phyloP scores from a whole-genome alignment of 2,888 invertebrate genomes.

The Phanerotoma sp. region DNA sequence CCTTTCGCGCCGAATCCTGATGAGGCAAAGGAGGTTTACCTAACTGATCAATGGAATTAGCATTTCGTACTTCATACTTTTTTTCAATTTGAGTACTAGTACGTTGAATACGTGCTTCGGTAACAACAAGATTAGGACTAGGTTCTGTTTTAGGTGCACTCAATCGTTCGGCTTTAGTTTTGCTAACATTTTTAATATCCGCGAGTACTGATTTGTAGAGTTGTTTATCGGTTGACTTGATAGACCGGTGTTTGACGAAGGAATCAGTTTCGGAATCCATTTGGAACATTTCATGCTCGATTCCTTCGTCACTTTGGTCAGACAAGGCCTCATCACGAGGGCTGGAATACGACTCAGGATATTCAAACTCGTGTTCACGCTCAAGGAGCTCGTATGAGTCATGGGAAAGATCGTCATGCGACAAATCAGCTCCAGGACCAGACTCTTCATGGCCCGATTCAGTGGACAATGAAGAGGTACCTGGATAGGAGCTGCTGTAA shows the following conservation, averaged over 20 bases:
- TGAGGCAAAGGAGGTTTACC: conserved; percentile 38
- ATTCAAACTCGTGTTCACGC: conserved; percentile 60
- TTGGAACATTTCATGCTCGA: conserved; percentile 75
- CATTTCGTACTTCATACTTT: conserved; percentile 46
- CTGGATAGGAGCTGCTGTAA: conserved; percentile 85
- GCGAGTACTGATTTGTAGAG: conserved; percentile 49
- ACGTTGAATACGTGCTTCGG: conserved; percentile 52
- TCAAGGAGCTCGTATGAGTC: conserved; percentile 86
- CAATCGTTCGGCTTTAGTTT: conserved; percentile 48
- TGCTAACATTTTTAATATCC: conserved; percentile 42
- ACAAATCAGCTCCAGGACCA: conserved; percentile 67
- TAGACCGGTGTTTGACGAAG: conserved; percentile 51
- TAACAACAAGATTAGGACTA: conserved; percentile 37
- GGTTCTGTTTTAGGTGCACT: conserved; percentile 28
- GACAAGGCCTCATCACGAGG: conserved; percentile 47
- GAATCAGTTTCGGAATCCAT: conserved; percentile 62
- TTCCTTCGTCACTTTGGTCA: conserved; percentile 53
- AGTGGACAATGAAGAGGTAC: conserved; percentile 69
- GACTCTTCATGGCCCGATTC: conserved; percentile 65
- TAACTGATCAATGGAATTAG: conserved; percentile 41
- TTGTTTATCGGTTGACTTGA: conserved; percentile 46
- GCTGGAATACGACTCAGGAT: conserved; percentile 54
- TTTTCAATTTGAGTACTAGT: conserved; percentile 51
- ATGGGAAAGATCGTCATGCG: conserved; percentile 84
- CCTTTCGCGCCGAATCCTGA: conserved; percentile 45